Evolutionary conservation across 2,888 invertebrate species (phyloP).

Genomic region (Euzophera pinguis): DNA sequence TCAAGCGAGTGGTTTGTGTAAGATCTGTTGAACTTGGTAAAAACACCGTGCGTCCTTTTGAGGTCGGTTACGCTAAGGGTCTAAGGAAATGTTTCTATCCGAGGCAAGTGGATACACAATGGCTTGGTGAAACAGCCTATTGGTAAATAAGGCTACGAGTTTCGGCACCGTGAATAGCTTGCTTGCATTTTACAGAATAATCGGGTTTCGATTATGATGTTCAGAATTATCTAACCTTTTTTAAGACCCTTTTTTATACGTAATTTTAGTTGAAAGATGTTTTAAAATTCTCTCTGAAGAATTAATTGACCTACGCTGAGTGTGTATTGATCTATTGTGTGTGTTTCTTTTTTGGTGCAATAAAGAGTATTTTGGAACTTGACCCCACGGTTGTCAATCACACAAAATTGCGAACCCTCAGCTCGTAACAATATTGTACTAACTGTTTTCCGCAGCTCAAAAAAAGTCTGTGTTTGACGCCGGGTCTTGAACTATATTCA

Average conservation of each 20-base stretch:
- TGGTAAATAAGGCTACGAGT: neutral
- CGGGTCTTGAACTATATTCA: no score
- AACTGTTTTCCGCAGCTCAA: no score
- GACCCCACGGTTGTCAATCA: no score
- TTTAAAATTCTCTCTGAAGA: neutral
- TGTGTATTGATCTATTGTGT: no score
- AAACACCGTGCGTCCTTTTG: neutral
- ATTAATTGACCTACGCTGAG: no score
- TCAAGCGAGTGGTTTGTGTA: no score
- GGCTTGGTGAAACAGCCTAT: neutral
- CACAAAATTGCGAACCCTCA: no score
- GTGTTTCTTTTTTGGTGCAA: no score
- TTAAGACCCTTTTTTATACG: no score
- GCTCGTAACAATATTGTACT: no score
- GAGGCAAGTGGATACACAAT: slow-evolving; percentile 8
- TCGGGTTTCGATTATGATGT: slow-evolving; percentile 8
- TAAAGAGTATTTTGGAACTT: no score
- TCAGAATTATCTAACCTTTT: neutral
- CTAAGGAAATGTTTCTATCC: slow-evolving; percentile 10
- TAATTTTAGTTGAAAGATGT: neutral
- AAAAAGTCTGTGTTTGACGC: no score
- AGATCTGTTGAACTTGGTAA: neutral
- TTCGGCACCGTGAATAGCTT: slow-evolving; percentile 1
- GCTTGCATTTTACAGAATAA: slow-evolving; percentile 6
- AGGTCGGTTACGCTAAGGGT: slow-evolving; percentile 12